These are phyloP conservation scores for Sinopyrophorus schimmeli DNA, from an alignment of 2,888 invertebrate genomes.

Conservation along the genomic window DNA sequence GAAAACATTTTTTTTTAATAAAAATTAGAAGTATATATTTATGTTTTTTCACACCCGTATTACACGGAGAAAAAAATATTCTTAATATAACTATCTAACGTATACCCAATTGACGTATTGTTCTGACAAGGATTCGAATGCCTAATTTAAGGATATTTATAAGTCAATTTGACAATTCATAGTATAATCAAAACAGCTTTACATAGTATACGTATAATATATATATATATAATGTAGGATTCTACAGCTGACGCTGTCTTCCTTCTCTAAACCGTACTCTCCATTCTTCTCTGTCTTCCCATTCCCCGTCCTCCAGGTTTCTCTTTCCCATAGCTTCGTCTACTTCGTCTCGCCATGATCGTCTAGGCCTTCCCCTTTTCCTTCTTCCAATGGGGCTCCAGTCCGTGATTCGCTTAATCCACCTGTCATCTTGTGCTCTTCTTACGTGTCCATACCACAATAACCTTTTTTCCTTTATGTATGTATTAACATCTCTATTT, in stretches of 20 bases:
- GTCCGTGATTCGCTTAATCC: constrained; percentile 4
- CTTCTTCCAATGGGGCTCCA: constrained; percentile 7
- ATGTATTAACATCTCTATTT: neutral
- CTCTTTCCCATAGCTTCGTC: constrained; percentile 6
- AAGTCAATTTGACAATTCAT: too few species aligned
- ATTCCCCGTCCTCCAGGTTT: neutral
- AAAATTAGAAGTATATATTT: too few species aligned
- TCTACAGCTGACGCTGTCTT: constrained; percentile 8
- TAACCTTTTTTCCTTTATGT: constrained; percentile 8
- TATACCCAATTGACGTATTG: too few species aligned
- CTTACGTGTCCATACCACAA: constrained; percentile 11
- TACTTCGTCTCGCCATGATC: constrained; percentile 9
- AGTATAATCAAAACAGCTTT: too few species aligned
- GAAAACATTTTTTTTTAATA: too few species aligned
- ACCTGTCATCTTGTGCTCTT: constrained; percentile 7
- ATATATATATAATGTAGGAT: neutral
- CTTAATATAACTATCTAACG: too few species aligned
- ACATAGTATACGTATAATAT: too few species aligned
- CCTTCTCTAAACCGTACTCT: neutral
- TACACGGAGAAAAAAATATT: too few species aligned
- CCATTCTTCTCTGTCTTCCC: constrained; percentile 1
- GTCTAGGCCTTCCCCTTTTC: constrained; percentile 3
- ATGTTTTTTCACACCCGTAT: too few species aligned
- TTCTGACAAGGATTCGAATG: too few species aligned
- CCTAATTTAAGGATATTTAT: too few species aligned